These are phyloP conservation scores for Anoplolepis gracilipes DNA, from an alignment of 1,140 invertebrate genomes.

Conservation along the genomic window DNA sequence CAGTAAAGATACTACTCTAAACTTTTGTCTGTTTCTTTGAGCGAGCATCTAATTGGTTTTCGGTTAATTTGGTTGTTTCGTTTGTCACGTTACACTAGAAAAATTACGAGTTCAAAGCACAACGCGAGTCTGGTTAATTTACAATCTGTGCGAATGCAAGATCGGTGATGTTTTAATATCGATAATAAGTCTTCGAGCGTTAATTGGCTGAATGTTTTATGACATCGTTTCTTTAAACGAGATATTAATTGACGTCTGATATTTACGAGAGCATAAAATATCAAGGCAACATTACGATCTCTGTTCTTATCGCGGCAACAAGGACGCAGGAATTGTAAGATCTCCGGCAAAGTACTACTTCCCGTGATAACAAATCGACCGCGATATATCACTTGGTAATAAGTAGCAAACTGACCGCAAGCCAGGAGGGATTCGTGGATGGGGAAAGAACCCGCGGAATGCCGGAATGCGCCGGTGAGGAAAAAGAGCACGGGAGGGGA, in stretches of 20 bases:
- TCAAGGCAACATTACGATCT: constrained; percentile 29
- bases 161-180: not conserved
- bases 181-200: not conserved
- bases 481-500: constrained; percentile 49
- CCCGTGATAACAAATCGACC: constrained; percentile 53
- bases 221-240: not conserved
- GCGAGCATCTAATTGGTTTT: not conserved
- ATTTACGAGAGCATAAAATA: constrained; percentile 30
- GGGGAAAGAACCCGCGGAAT: constrained; percentile 58
- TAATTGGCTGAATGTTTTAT: not conserved
- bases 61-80: not conserved
- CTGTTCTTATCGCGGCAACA: constrained; percentile 45
- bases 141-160: not conserved
- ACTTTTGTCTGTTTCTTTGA: not conserved
- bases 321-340: constrained; percentile 24
- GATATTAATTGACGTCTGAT: constrained; percentile 30
- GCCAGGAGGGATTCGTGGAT: constrained; percentile 37
- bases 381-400: constrained; percentile 64
- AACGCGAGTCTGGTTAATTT: not conserved
- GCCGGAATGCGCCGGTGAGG: constrained; percentile 47
- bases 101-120: not conserved
- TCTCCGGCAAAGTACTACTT: constrained; percentile 3
- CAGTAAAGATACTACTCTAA: not conserved
- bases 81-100: not conserved
- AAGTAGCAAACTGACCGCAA: constrained; percentile 64